phyloP scores from a whole-genome alignment of 1,140 invertebrate genomes.

The Caligus rogercresseyi region DNA sequence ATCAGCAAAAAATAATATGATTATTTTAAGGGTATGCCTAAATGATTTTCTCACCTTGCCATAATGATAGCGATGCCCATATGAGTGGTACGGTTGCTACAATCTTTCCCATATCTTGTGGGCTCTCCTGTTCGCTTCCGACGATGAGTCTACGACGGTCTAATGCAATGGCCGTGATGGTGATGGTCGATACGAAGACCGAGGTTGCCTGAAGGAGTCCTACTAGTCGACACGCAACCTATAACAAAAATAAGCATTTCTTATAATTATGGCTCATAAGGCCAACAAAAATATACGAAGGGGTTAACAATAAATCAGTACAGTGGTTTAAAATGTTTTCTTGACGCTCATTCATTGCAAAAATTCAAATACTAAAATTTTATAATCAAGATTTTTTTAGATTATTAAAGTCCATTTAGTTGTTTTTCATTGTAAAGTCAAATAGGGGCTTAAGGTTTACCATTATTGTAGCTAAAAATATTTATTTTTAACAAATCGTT shows the following conservation, averaged over 20 bases:
- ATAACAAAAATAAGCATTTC: constrained; percentile 25
- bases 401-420: not conserved
- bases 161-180: constrained; percentile 70
- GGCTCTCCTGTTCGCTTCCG: constrained; percentile 22
- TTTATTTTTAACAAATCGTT: too few relatives aligned
- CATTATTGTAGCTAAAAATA: too few relatives aligned
- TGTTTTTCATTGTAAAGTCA: too few relatives aligned
- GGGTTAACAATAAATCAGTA: not conserved
- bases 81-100: constrained; percentile 34
- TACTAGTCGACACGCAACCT: constrained; percentile 48
- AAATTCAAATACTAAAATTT: not conserved
- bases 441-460: too few relatives aligned
- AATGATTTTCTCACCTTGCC: constrained; percentile 38
- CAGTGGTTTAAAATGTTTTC: not conserved
- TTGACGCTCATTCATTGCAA: not conserved
- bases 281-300: not conserved
- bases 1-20: too few relatives aligned
- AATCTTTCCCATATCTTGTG: constrained; percentile 35
- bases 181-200: constrained; percentile 72
- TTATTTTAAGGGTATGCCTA: too few relatives aligned
- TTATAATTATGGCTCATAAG: not conserved
- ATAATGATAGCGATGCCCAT: constrained; percentile 37
- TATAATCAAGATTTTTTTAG: not conserved
- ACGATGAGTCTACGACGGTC: constrained; percentile 46
- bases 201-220: constrained; percentile 61